Evolutionary conservation across 2,797 vertebrate species (phyloP).

Genomic region (Ataeniobius toweri): DNA sequence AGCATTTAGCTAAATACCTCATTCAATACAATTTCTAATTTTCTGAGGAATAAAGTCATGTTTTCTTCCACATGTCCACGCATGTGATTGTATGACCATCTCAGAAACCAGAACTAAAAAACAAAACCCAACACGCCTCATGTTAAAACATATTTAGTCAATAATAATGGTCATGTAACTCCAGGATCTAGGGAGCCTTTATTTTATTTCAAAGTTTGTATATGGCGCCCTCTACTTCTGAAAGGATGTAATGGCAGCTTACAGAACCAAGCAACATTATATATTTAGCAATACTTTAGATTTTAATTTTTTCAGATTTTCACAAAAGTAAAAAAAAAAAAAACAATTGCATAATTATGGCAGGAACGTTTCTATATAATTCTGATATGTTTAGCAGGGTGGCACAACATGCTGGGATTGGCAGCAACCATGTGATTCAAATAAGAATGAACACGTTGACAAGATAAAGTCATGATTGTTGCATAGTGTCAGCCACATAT

Average conservation of each 20-base stretch:
- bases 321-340: background rate
- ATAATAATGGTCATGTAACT: too few species aligned
- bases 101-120: background rate
- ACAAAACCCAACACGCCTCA: background rate
- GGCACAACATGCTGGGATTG: background rate
- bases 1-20: background rate
- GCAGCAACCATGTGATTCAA: background rate
- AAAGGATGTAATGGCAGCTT: background rate
- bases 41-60: background rate
- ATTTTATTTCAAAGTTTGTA: background rate
- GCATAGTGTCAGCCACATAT: background rate
- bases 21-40: background rate
- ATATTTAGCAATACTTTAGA: background rate
- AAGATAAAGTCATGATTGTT: background rate
- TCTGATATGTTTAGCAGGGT: background rate
- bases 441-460: background rate
- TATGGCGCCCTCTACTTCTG: background rate
- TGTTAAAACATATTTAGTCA: background rate
- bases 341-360: background rate
- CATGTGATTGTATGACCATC: background rate
- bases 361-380: background rate
- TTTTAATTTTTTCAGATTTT: background rate
- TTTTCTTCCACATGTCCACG: background rate
- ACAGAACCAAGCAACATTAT: background rate
- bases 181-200: background rate